phyloP scores from a whole-genome alignment of 2,888 invertebrate species.

The Drosophila anceps region DNA sequence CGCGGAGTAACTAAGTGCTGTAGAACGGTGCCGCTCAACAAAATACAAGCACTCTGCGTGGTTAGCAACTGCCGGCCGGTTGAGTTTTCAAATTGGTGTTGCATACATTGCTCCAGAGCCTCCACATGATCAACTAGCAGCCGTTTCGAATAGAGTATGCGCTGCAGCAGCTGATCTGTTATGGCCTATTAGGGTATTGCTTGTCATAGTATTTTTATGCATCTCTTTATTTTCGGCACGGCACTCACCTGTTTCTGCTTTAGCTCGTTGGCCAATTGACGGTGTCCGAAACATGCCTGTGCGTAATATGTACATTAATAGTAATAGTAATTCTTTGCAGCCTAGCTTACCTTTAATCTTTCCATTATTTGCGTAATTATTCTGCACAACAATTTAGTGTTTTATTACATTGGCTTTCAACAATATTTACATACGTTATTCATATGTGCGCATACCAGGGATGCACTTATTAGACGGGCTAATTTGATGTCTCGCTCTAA shows the following conservation, averaged over 20 bases:
- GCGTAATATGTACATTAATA: background rate
- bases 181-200: constrained; percentile 64
- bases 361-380: constrained; percentile 40
- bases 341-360: constrained; percentile 41
- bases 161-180: constrained; percentile 73
- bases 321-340: background rate
- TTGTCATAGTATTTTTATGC: background rate
- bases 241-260: constrained; percentile 82
- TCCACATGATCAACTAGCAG: constrained; percentile 85
- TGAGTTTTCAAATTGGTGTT: constrained; percentile 17
- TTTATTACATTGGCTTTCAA: constrained; percentile 30
- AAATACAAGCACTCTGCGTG: constrained; percentile 76
- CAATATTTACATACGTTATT: constrained; percentile 52
- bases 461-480: background rate
- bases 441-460: constrained; percentile 42
- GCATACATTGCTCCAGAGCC: constrained; percentile 82
- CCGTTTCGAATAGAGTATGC: constrained; percentile 83
- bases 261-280: constrained; percentile 75
- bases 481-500: constrained; percentile 24
- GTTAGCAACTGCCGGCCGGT: constrained; percentile 68
- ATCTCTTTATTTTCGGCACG: constrained; percentile 23
- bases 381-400: constrained; percentile 14
- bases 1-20: constrained; percentile 81
- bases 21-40: constrained; percentile 78
- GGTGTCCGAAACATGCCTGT: constrained; percentile 48